Percentiles rank a stretch among this genome's conserved stretches.
Evolutionary conservation across 1,140 invertebrate genomes (phyloP).

Genomic region (Macrostomum lignano): DNA sequence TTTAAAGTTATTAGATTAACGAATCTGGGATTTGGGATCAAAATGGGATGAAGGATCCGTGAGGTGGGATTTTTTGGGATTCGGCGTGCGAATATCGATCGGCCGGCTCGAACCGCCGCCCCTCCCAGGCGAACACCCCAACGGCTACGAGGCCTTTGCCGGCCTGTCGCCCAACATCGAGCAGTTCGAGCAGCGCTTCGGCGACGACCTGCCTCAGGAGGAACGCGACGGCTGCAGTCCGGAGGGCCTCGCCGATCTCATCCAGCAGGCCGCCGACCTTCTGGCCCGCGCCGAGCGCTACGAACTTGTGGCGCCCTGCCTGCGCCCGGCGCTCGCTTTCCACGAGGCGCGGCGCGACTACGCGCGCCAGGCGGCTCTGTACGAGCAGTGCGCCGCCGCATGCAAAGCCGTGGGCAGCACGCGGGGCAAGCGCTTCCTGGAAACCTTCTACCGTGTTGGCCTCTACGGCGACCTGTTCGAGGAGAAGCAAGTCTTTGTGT

Average conservation of each 20-base stretch:
- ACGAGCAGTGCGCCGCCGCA: too few relatives aligned
- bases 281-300: conserved; percentile 60
- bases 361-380: too few relatives aligned
- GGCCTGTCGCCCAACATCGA: conserved; percentile 58
- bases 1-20: too few relatives aligned
- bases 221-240: conserved; percentile 9
- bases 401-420: conserved; percentile 54
- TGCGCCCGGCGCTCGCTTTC: conserved; percentile 58
- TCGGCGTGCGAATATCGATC: too few relatives aligned
- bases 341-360: conserved; percentile 55
- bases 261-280: conserved; percentile 47
- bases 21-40: conserved; percentile 44
- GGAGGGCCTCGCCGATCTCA: conserved; percentile 30
- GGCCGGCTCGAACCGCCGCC: too few relatives aligned
- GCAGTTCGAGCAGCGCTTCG: too few relatives aligned
- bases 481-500: conserved; percentile 50
- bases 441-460: conserved; percentile 56
- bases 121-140: conserved; percentile 29
- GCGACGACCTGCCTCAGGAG: conserved; percentile 1
- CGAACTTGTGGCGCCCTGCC: conserved; percentile 57
- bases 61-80: too few relatives aligned
- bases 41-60: too few relatives aligned
- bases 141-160: conserved; percentile 51
- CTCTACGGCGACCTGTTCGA: conserved; percentile 81
- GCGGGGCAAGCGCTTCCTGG: conserved; percentile 53